Evolutionary conservation across 1,140 invertebrate species (phyloP).

Genomic region (Macrobrachium nipponense): DNA sequence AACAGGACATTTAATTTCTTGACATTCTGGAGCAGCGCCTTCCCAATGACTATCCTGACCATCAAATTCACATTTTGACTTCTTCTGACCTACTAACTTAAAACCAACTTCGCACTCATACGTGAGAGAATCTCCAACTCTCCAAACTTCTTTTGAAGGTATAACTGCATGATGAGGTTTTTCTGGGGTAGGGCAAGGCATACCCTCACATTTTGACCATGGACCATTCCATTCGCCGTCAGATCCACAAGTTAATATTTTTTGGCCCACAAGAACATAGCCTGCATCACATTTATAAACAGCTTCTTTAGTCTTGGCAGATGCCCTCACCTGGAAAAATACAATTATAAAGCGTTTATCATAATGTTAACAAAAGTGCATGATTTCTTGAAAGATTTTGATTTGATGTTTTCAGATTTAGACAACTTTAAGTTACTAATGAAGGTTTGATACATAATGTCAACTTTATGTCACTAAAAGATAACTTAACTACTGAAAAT

Average conservation of each 20-base stretch:
- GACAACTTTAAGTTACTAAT: too few species aligned
- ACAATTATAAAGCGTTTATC: neutral
- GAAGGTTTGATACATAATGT: too few species aligned
- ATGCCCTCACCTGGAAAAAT: slow-evolving; percentile 52
- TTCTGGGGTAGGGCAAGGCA: slow-evolving; percentile 62
- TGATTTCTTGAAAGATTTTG: too few species aligned
- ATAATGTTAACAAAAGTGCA: neutral
- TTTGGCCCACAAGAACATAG: slow-evolving; percentile 65
- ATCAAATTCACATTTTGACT: slow-evolving; percentile 11
- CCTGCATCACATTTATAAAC: slow-evolving; percentile 66
- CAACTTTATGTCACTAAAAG: too few species aligned
- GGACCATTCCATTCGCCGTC: slow-evolving; percentile 66
- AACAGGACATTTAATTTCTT: slow-evolving; percentile 21
- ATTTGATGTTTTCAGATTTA: too few species aligned
- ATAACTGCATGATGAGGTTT: slow-evolving; percentile 65
- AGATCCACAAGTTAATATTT: slow-evolving; percentile 64
- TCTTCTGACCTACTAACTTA: neutral
- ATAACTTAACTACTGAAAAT: too few species aligned
- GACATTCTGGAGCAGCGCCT: slow-evolving; percentile 7
- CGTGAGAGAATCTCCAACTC: slow-evolving; percentile 39
- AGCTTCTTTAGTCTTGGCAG: slow-evolving; percentile 38
- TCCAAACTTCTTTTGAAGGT: slow-evolving; percentile 56
- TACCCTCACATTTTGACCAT: slow-evolving; percentile 64
- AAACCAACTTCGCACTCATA: slow-evolving; percentile 59
- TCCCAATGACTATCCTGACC: slow-evolving; percentile 28